A percentile compares a stretch with the other conserved stretches of the same genome.
Evolutionary conservation across 1,140 invertebrate genomes (phyloP).

Genomic region (Sitophilus oryzae): DNA sequence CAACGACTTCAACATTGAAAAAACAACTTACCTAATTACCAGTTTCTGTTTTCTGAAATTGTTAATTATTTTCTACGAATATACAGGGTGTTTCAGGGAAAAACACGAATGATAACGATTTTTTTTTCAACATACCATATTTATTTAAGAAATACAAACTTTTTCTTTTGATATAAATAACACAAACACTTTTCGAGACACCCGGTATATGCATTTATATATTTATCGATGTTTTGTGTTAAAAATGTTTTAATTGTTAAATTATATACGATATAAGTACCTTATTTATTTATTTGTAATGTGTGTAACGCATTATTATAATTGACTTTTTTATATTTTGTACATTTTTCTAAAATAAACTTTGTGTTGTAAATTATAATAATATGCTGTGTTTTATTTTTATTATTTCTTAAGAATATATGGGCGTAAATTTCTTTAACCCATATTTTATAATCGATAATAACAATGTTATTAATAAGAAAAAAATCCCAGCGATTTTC

Average conservation of each 20-base stretch:
- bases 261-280: slow-evolving; percentile 1
- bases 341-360: slow-evolving; percentile 27
- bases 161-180: neutral
- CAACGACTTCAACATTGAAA: too few species aligned
- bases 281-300: slow-evolving; percentile 30
- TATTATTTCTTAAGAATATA: neutral
- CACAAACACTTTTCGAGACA: neutral
- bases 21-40: too few species aligned
- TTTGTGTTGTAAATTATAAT: slow-evolving; percentile 8
- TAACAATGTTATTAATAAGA: too few species aligned
- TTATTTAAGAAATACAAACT: neutral
- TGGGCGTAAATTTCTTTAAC: neutral
- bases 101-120: neutral
- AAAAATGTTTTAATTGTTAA: slow-evolving; percentile 21
- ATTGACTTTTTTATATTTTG: slow-evolving; percentile 33
- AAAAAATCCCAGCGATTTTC: too few species aligned
- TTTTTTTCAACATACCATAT: neutral
- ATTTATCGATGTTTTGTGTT: slow-evolving; percentile 15
- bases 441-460: too few species aligned
- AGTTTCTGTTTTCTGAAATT: too few species aligned
- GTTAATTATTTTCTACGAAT: too few species aligned
- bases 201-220: slow-evolving; percentile 1
- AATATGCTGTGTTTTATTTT: neutral
- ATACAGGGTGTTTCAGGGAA: neutral
- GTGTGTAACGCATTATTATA: slow-evolving; percentile 23